Conservation (phyloP, 2,888 invertebrate genomes). For the Hylaea fasciaria region DNA sequence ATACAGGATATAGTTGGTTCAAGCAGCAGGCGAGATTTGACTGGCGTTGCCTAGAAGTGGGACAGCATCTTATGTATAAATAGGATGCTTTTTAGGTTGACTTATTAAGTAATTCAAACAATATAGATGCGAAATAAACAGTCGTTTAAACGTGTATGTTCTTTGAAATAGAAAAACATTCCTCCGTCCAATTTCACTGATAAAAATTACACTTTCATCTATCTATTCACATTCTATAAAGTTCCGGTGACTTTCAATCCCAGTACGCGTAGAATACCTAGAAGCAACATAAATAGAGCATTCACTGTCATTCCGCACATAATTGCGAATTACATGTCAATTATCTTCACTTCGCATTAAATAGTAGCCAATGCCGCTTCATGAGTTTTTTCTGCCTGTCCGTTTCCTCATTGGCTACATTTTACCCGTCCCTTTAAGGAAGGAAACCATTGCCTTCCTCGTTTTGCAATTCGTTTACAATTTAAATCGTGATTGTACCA, state of each 20-base stretch:
- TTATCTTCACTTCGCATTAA: slow-evolving; percentile 39
- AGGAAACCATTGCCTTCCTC: slow-evolving; percentile 53
- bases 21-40: too few species aligned
- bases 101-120: too few species aligned
- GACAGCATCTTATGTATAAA: too few species aligned
- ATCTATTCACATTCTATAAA: too few species aligned
- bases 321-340: slow-evolving; percentile 41
- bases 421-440: slow-evolving; percentile 56
- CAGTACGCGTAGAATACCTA: slow-evolving; percentile 8
- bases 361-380: slow-evolving; percentile 24
- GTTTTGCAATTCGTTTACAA: slow-evolving; percentile 44
- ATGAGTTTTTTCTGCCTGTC: slow-evolving; percentile 41
- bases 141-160: too few species aligned
- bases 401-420: slow-evolving; percentile 56
- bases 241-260: background rate
- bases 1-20: too few species aligned
- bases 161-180: too few species aligned
- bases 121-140: too few species aligned
- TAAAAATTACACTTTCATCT: too few species aligned
- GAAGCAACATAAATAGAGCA: slow-evolving; percentile 25
- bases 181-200: too few species aligned
- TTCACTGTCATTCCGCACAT: slow-evolving; percentile 27
- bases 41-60: too few species aligned
- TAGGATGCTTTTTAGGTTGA: too few species aligned
- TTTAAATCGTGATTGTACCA: slow-evolving; percentile 46